A percentile compares a stretch with the other conserved stretches of the same genome.
Conservation (phyloP, 2,888 invertebrate genomes). For the Conistra vaccinii region DNA sequence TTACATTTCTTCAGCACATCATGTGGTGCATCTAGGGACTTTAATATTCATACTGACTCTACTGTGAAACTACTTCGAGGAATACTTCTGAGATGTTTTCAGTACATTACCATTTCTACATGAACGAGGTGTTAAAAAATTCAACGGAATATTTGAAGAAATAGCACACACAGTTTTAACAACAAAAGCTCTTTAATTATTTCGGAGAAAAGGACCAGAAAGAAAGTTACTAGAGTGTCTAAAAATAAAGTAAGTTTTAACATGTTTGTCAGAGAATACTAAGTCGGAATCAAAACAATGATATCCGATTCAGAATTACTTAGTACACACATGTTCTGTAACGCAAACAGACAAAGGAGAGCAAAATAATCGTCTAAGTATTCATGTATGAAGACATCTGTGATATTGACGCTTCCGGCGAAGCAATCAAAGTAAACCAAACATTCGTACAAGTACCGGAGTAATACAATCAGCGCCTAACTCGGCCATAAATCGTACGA, state of each 20-base stretch:
- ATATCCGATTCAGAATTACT: neutral
- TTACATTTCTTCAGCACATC: slow-evolving; percentile 43
- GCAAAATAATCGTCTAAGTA: slow-evolving; percentile 23
- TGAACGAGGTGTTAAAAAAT: slow-evolving; percentile 27
- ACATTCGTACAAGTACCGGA: slow-evolving; percentile 46
- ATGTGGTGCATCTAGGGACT: slow-evolving; percentile 55
- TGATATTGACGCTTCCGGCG: slow-evolving; percentile 38
- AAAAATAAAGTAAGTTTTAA: neutral
- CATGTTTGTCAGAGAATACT: neutral
- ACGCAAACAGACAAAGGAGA: slow-evolving; percentile 26
- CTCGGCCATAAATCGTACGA: slow-evolving; percentile 60
- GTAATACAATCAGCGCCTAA: slow-evolving; percentile 63
- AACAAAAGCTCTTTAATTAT: neutral
- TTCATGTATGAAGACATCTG: slow-evolving; percentile 42
- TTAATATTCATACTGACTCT: slow-evolving; percentile 64
- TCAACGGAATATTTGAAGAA: slow-evolving; percentile 32
- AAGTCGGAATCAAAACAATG: slow-evolving; percentile 7
- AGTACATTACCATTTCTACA: slow-evolving; percentile 48
- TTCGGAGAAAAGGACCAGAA: neutral
- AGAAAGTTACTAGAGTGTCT: neutral
- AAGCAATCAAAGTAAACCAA: slow-evolving; percentile 49
- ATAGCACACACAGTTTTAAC: slow-evolving; percentile 16
- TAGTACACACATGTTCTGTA: slow-evolving; percentile 7
- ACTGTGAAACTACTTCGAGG: slow-evolving; percentile 56
- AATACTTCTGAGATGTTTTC: slow-evolving; percentile 57